These are phyloP conservation scores for Notodonta dromedarius DNA, from an alignment of 2,888 invertebrate genomes.

Conservation along the genomic window DNA sequence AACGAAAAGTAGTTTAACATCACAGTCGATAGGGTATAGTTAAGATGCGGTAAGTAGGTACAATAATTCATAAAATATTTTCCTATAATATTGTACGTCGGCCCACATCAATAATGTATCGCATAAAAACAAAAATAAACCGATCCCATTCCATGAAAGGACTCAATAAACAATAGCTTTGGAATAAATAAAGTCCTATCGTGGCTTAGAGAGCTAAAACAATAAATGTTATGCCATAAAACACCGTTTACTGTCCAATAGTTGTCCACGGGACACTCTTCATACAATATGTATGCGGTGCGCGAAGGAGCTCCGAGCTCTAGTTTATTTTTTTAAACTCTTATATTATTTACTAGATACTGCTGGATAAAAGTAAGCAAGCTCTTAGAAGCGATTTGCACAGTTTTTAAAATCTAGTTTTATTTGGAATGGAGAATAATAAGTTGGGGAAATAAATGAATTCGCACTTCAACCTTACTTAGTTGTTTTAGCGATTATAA, in stretches of 20 bases:
- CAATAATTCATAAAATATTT: no score
- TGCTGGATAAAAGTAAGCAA: slow-evolving; percentile 19
- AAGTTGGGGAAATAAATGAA: no score
- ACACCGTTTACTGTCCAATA: slow-evolving; percentile 76
- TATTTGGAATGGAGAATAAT: no score
- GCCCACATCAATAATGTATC: neutral
- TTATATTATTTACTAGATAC: slow-evolving; percentile 47
- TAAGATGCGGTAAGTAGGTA: no score
- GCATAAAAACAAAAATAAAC: slow-evolving; percentile 40
- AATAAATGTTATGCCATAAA: slow-evolving; percentile 78
- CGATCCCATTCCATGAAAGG: slow-evolving; percentile 33
- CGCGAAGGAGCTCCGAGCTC: slow-evolving; percentile 32
- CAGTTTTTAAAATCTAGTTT: neutral
- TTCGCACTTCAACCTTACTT: no score
- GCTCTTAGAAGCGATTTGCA: slow-evolving; percentile 12
- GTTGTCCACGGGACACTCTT: slow-evolving; percentile 68
- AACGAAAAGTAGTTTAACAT: no score
- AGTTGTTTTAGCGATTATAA: no score
- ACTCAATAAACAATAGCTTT: slow-evolving; percentile 57
- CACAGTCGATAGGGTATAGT: no score
- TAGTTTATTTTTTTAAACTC: slow-evolving; percentile 45
- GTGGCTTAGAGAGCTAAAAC: slow-evolving; percentile 66
- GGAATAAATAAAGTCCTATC: slow-evolving; percentile 56
- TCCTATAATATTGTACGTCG: no score
- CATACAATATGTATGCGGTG: slow-evolving; percentile 77